A percentile compares a stretch with the other conserved stretches of the same genome.
These are phyloP conservation scores for Chironomus riparius DNA, from an alignment of 2,888 invertebrate species.

Conservation along the genomic window DNA sequence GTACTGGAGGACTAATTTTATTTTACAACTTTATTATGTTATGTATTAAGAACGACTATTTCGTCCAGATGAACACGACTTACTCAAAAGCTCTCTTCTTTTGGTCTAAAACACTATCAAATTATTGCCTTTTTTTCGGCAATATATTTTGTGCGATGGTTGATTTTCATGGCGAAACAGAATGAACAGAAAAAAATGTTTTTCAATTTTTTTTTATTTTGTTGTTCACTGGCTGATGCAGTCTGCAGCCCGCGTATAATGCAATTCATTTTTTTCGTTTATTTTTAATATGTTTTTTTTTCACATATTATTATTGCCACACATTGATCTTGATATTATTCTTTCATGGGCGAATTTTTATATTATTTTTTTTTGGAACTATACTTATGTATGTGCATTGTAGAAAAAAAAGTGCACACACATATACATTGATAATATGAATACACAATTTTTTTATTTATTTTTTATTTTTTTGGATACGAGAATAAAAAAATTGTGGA, in stretches of 20 bases:
- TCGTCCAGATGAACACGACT: slow-evolving; percentile 25
- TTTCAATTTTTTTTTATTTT: slow-evolving; percentile 7
- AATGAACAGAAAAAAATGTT: slow-evolving; percentile 13
- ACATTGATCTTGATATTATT: slow-evolving; percentile 23
- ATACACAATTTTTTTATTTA: not conserved
- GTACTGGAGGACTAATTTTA: not conserved
- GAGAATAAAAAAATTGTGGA: slow-evolving; percentile 11
- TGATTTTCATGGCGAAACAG: slow-evolving; percentile 24
- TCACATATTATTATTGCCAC: slow-evolving; percentile 26
- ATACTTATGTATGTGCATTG: slow-evolving; percentile 24
- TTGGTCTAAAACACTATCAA: slow-evolving; percentile 28
- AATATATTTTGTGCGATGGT: slow-evolving; percentile 26
- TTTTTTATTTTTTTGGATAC: slow-evolving; percentile 21
- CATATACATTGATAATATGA: not conserved
- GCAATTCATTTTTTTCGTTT: slow-evolving; percentile 27
- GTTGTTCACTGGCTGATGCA: slow-evolving; percentile 10
- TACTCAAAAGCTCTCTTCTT: slow-evolving; percentile 25
- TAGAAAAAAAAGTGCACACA: slow-evolving; percentile 19
- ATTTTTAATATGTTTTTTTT: slow-evolving; percentile 27
- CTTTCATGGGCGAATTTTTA: slow-evolving; percentile 6
- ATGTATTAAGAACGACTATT: slow-evolving; percentile 24
- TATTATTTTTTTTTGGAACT: slow-evolving; percentile 18
- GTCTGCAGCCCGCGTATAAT: slow-evolving; percentile 27
- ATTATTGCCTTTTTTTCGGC: slow-evolving; percentile 24
- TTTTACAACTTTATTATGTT: slow-evolving; percentile 22